These are phyloP conservation scores for Gonioctena quinquepunctata DNA, from an alignment of 1,140 invertebrate genomes.

Conservation along the genomic window DNA sequence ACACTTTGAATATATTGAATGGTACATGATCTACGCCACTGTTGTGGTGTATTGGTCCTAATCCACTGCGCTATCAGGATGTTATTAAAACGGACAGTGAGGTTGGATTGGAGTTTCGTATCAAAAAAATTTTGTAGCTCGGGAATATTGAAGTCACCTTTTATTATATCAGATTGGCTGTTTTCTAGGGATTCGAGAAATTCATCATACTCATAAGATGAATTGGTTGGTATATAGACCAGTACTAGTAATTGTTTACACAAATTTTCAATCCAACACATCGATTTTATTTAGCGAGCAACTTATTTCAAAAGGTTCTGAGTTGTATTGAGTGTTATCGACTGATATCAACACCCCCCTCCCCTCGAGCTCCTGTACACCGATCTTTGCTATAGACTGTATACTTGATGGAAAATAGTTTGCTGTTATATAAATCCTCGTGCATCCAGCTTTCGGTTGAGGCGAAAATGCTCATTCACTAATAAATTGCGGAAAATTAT, in stretches of 20 bases:
- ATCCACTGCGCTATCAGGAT: no score
- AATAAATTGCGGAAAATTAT: not conserved
- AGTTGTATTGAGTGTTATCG: constrained; percentile 1
- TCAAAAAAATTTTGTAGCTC: no score
- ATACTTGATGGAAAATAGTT: constrained; percentile 3
- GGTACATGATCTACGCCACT: no score
- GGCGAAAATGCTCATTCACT: not conserved
- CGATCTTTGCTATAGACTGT: constrained; percentile 8
- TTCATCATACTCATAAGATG: no score
- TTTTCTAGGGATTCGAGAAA: no score
- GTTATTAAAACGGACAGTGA: no score
- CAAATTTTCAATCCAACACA: not conserved
- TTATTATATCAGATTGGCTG: not conserved
- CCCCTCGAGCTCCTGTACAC: not conserved
- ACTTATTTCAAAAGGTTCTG: not conserved
- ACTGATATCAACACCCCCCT: not conserved
- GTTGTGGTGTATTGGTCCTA: no score
- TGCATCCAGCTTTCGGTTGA: not conserved
- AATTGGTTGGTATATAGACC: not conserved
- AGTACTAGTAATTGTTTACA: not conserved
- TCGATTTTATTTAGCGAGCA: constrained; percentile 1
- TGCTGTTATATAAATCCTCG: not conserved
- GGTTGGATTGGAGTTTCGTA: not conserved
- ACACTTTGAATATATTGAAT: no score
- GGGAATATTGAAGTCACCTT: constrained; percentile 5